Evolutionary conservation across 2,797 vertebrate genomes (phyloP).

Genomic region (Fratercula arctica): DNA sequence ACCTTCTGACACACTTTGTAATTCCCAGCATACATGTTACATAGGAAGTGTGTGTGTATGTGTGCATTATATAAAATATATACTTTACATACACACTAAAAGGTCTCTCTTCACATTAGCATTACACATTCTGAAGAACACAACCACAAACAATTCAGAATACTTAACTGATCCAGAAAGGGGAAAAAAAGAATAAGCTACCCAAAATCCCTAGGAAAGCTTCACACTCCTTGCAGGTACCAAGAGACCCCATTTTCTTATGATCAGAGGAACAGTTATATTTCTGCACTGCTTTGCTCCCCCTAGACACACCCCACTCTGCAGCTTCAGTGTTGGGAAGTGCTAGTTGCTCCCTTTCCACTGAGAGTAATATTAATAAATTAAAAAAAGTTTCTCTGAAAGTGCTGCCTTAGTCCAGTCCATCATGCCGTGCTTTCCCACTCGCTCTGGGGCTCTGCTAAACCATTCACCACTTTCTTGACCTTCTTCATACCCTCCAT

Average conservation of each 20-base stretch:
- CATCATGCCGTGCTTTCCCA: conserved; percentile 73
- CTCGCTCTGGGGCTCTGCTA: conserved; percentile 69
- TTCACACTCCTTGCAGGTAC: conserved; percentile 32
- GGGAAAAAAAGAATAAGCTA: neutral
- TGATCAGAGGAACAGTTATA: conserved; percentile 20
- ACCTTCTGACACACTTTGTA: neutral
- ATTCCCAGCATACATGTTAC: conserved; percentile 6
- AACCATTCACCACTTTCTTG: conserved; percentile 79
- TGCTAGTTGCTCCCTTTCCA: conserved; percentile 37
- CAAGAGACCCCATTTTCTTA: conserved; percentile 33
- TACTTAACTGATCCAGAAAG: neutral
- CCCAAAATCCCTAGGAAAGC: conserved; percentile 32
- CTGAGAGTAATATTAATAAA: conserved; percentile 57
- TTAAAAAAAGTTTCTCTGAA: conserved; percentile 59
- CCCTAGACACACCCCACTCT: conserved; percentile 2
- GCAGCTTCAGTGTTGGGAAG: conserved; percentile 46
- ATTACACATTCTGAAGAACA: neutral
- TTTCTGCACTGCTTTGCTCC: conserved; percentile 38
- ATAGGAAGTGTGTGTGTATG: neutral
- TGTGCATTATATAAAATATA: conserved; percentile 54
- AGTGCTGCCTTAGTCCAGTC: conserved; percentile 40
- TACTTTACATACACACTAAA: conserved; percentile 43
- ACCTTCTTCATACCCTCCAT: conserved; percentile 82
- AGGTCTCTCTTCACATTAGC: neutral
- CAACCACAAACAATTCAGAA: neutral